Base-by-base conservation (phyloP, 2,797 vertebrate genomes). In the Anas capensis region DNA sequence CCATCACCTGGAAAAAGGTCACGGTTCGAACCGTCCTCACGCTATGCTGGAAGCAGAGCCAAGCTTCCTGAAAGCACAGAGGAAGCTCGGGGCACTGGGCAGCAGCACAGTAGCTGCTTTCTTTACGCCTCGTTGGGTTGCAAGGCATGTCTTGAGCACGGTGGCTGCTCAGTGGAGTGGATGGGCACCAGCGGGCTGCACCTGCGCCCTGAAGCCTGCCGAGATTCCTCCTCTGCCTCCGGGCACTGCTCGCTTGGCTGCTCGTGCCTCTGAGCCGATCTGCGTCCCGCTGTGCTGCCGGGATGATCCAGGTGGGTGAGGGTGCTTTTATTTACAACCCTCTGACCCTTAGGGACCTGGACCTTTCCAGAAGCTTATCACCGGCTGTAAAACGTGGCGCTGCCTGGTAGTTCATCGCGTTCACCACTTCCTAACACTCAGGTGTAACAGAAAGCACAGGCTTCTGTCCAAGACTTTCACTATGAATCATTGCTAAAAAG, bases 171-270 rank as follows among this genome's bases (percentile, higher is more conserved):
- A 65, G 56, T 4, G 0, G 31, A 33, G 76, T 26, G 31, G 53
- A 29, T 61, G 85, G 51, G 48, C 62, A 51, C 24, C 21, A 16
- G 76, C 0, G 0, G 10, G 46, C 60, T 9, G 34, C 48, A 62
- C 31, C 62, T 38, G 66, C 1, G 1, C 56, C 27, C 46, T 16
- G 53, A 19, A 46, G 29, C 77, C 81, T 24, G 21, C 69, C 42
- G 46, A 60, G 86, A 36, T 40, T 44, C 62, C 62, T 83, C 0
- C 4, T 17, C 10, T 2, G 29, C 51, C 11, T 3, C 1, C 0
- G 10, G 13, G 5, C 27, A 34, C 13, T 1, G 13, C 44, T 84
- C 34, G 23, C 78, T 71, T 42, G 70, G 33, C 83, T 87, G 69
- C 79, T 87, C 23, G 2, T 64, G 73, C 60, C 34, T 71, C 49